phyloP scores from a whole-genome alignment of 92 coral and sea anemone species.

The Porites rus region DNA sequence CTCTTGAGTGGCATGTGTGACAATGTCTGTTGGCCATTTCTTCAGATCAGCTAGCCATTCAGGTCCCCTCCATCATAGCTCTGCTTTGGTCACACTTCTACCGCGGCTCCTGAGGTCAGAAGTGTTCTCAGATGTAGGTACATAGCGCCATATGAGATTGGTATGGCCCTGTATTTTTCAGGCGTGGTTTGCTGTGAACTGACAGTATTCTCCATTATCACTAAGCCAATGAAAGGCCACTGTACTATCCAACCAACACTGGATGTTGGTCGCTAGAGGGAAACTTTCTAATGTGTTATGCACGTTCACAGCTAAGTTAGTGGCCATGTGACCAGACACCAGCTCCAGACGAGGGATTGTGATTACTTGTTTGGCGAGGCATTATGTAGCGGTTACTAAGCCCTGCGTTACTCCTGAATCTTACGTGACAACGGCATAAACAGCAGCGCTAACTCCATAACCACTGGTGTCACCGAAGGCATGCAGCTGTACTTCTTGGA shows the following conservation, averaged over 20 bases:
- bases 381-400: conserved; percentile 60
- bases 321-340: conserved; percentile 60
- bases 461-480: conserved; percentile 74
- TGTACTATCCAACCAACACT: conserved; percentile 38
- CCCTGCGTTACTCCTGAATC: conserved; percentile 71
- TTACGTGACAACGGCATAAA: conserved; percentile 68
- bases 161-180: conserved; percentile 34
- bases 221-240: conserved; percentile 16
- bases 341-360: not conserved
- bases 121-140: conserved; percentile 59
- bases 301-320: conserved; percentile 61
- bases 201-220: conserved; percentile 45
- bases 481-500: conserved; percentile 66
- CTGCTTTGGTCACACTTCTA: conserved; percentile 39
- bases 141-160: conserved; percentile 44
- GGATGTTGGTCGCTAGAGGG: conserved; percentile 33
- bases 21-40: conserved; percentile 48
- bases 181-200: conserved; percentile 48
- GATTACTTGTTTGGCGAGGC: conserved; percentile 23
- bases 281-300: conserved; percentile 48
- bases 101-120: conserved; percentile 63
- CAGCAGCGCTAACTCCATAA: conserved; percentile 67
- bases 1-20: conserved; percentile 28
- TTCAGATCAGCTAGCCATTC: conserved; percentile 41
- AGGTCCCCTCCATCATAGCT: conserved; percentile 24